Conservation (phyloP, 2,797 vertebrate species). For the Mus spretus region DNA sequence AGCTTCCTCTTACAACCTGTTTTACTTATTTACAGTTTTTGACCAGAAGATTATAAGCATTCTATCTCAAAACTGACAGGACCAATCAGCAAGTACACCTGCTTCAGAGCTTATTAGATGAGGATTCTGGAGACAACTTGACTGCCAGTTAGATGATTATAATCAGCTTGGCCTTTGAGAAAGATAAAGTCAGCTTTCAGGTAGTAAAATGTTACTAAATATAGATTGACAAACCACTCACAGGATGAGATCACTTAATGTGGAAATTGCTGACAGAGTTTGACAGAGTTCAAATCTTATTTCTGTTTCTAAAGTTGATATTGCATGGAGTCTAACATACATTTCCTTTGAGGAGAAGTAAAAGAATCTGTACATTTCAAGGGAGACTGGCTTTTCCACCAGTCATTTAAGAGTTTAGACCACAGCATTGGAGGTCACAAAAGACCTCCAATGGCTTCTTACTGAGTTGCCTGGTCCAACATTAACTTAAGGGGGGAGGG, state of each 20-base stretch:
- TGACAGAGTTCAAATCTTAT: constrained; percentile 34
- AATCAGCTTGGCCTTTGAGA: constrained; percentile 56
- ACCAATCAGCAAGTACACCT: background rate
- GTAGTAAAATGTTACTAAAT: constrained; percentile 49
- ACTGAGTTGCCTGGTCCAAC: background rate
- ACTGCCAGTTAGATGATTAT: constrained; percentile 46
- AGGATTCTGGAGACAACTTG: background rate
- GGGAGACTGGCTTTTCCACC: background rate
- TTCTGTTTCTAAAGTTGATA: background rate
- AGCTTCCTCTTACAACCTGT: background rate
- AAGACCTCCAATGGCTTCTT: background rate
- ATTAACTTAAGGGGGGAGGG: background rate
- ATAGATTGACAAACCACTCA: constrained; percentile 34
- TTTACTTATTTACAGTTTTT: background rate
- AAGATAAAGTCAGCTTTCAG: constrained; percentile 51
- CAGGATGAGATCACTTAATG: background rate
- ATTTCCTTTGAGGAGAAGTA: background rate
- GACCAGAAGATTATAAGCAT: background rate
- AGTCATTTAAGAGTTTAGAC: background rate
- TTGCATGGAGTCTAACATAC: background rate
- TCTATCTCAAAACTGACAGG: background rate
- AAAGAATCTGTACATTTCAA: background rate
- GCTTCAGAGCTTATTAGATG: background rate
- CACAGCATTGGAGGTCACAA: background rate
- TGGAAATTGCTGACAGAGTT: constrained; percentile 16